Conservation (phyloP, 2,797 vertebrate species). For the Spinus olivaceus region DNA sequence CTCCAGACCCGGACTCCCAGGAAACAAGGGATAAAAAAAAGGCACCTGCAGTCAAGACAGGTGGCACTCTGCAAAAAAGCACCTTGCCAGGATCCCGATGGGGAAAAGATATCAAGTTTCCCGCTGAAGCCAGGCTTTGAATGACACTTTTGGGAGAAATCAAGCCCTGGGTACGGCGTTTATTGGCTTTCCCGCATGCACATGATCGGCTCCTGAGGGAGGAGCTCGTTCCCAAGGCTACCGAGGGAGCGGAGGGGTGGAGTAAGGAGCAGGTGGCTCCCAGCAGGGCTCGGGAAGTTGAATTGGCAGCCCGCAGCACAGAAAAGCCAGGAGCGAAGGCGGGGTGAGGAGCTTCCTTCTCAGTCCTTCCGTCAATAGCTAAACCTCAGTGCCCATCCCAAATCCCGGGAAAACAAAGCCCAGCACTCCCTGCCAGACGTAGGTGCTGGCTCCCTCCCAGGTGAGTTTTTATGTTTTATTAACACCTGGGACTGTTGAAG, state of each 20-base stretch:
- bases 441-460: neutral
- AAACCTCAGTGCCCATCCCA: neutral
- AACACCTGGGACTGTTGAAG: neutral
- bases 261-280: neutral
- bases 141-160: neutral
- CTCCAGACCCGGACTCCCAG: neutral
- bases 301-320: accelerated
- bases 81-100: neutral
- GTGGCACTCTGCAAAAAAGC: neutral
- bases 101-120: neutral
- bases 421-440: neutral
- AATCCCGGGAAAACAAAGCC: neutral
- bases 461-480: neutral
- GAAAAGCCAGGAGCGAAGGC: neutral
- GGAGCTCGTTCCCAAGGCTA: slow-evolving; percentile 36
- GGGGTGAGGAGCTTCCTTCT: neutral
- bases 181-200: neutral
- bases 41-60: neutral
- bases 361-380: neutral
- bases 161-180: neutral
- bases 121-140: neutral
- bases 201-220: neutral
- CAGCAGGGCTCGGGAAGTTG: neutral
- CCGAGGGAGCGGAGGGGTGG: neutral
- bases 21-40: neutral